Conservation (phyloP, 2,888 invertebrate genomes). For the Colostygia pectinataria region DNA sequence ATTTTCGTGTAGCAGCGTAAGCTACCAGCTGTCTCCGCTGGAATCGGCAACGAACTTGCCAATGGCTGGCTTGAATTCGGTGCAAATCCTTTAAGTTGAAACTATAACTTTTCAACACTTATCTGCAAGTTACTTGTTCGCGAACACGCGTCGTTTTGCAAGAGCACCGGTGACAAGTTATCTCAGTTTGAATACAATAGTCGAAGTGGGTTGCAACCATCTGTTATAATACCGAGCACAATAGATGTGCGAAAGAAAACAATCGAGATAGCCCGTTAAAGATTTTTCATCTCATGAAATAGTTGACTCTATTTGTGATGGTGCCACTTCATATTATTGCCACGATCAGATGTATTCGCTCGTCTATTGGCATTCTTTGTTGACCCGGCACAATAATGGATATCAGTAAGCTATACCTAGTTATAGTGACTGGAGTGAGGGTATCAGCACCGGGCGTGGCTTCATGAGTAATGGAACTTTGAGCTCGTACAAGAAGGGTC, state of each 20-base stretch:
- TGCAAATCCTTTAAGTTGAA: constrained; percentile 44
- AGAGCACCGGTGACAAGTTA: constrained; percentile 24
- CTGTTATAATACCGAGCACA: constrained; percentile 27
- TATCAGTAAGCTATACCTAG: constrained; percentile 28
- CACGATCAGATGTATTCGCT: constrained; percentile 28
- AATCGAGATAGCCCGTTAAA: constrained; percentile 24
- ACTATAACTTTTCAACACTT: constrained; percentile 43
- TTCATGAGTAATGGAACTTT: constrained; percentile 77
- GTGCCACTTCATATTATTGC: constrained; percentile 28
- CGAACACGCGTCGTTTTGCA: constrained; percentile 32
- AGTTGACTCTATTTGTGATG: constrained; percentile 27
- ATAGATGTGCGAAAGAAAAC: constrained; percentile 20
- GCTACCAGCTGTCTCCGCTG: constrained; percentile 31
- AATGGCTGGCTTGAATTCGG: constrained; percentile 44
- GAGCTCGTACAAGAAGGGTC: constrained; percentile 79
- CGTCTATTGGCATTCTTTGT: constrained; percentile 31
- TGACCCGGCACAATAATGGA: constrained; percentile 27
- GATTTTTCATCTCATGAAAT: constrained; percentile 32
- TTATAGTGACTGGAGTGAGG: constrained; percentile 56
- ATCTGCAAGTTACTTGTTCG: constrained; percentile 42
- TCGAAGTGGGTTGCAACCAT: constrained; percentile 27
- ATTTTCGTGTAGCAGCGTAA: constrained; percentile 30
- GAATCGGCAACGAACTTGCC: constrained; percentile 32
- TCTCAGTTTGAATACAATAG: constrained; percentile 32
- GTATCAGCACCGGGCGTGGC: constrained; percentile 76